Evolutionary conservation across 2,797 vertebrate genomes (phyloP).

Genomic region (Eleutherodactylus coqui): DNA sequence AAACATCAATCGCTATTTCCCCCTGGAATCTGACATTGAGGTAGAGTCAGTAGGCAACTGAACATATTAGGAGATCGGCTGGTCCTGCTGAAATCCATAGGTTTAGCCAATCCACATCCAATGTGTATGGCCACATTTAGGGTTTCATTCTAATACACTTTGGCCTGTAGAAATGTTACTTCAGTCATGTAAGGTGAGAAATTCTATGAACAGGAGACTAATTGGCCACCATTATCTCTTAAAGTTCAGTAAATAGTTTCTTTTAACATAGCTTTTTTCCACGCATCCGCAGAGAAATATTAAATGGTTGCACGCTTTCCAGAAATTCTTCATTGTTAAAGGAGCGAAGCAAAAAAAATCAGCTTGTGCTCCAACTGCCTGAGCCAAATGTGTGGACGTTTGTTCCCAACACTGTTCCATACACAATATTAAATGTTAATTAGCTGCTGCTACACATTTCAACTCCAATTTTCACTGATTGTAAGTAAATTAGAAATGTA

Average conservation of each 20-base stretch:
- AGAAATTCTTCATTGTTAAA: constrained; percentile 29
- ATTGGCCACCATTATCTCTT: background rate
- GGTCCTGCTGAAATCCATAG: too few relatives aligned
- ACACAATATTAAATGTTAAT: constrained; percentile 53
- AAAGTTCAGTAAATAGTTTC: background rate
- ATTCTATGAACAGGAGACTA: background rate
- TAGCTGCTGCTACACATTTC: constrained; percentile 51
- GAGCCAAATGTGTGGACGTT: constrained; percentile 44
- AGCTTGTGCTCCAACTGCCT: constrained; percentile 12
- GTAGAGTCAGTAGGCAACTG: too few relatives aligned
- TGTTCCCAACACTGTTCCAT: constrained; percentile 46
- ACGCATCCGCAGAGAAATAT: constrained; percentile 15
- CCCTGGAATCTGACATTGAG: too few relatives aligned
- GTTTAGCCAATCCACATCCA: too few relatives aligned
- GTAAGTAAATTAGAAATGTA: constrained; percentile 39
- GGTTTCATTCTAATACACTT: background rate
- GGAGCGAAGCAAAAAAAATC: background rate
- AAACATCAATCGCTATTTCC: too few relatives aligned
- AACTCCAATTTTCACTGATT: constrained; percentile 40
- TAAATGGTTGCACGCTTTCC: constrained; percentile 2
- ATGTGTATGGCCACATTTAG: too few relatives aligned
- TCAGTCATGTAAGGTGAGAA: background rate
- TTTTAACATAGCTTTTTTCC: background rate
- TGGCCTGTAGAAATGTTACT: background rate
- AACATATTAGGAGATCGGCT: too few relatives aligned